Evolutionary conservation across 2,113 vertebrate genomes (phyloP), one percentile per base, ranked within the genome.

Genomic region (Periophthalmodon schlosseri): DNA sequence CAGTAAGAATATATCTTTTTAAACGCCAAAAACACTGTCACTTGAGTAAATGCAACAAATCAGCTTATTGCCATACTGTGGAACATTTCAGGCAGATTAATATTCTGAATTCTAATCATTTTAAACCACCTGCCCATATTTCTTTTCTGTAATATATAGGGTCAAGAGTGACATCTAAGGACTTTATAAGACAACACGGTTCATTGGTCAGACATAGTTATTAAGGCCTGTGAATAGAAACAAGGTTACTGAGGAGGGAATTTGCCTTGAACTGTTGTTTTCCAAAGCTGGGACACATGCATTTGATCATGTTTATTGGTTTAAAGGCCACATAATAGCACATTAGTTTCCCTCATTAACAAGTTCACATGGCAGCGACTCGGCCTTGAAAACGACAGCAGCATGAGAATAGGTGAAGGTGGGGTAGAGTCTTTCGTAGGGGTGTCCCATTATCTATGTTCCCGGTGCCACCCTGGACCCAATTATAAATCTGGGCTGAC

Each of bases 401-500:
- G n/a, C 5, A 81, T 74, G 34, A 33, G 57, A 61, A 78, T 65
- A 75, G 68, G 70, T 84, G 75, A 84, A 86, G 67, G 79, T 83
- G 50, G 76, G 69, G 65, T 74, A 73, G 34, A 50, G 50, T 33
- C 56, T 12, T 9, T 75, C 64, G 44, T 58, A 46, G 33, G 63
- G 60, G 13, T n/a, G 6, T 71, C 73, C 69, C 49, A 74, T 84
- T 84, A 80, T 47, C 69, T 64, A 70, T 16, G 3, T 74, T 69
- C 20, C 49, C 63, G 57, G 50, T 65, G 63, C 71, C 64, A 83
- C 74, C 73, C 69, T 57, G 69, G 79, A 87, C 84, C 84, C 83
- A 87, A 88, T 87, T 91, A 91, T 84, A 85, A 87, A 79, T 80
- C 78, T 80, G 57, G 18, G 14, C 52, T 83, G 83, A 88, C 74